These are phyloP conservation scores for Chloroceryle inda DNA, from an alignment of 2,797 vertebrate species.

Conservation along the genomic window DNA sequence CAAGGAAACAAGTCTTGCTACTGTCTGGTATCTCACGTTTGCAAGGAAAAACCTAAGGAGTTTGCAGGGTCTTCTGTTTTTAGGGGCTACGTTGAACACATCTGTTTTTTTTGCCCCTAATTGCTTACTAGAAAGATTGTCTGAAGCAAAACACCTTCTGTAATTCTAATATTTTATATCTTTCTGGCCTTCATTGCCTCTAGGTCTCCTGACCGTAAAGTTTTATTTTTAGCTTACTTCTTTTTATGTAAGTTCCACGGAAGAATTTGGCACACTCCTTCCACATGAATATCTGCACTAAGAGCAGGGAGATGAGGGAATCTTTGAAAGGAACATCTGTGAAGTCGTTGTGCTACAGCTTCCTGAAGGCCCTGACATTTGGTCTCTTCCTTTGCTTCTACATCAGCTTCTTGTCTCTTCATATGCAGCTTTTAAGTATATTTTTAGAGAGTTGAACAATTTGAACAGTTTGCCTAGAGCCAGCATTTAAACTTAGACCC, in stretches of 20 bases:
- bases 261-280: neutral
- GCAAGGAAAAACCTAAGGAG: neutral
- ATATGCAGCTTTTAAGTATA: slow-evolving; percentile 64
- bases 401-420: slow-evolving; percentile 54
- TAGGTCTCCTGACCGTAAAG: neutral
- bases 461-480: slow-evolving; percentile 53
- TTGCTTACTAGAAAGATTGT: neutral
- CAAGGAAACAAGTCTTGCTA: slow-evolving; percentile 3
- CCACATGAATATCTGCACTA: neutral
- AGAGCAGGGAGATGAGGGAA: neutral
- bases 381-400: slow-evolving; percentile 45
- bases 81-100: neutral
- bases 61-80: neutral
- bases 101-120: neutral
- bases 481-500: slow-evolving; percentile 60
- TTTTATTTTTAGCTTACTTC: slow-evolving; percentile 24
- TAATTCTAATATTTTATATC: neutral
- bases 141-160: neutral
- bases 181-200: neutral
- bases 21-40: neutral
- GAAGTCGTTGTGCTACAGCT: slow-evolving; percentile 11
- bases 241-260: neutral
- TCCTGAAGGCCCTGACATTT: slow-evolving; percentile 44
- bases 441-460: slow-evolving; percentile 72
- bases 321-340: slow-evolving; percentile 20